phyloP scores from a whole-genome alignment of 2,797 vertebrate species.

The Amblyraja radiata region DNA sequence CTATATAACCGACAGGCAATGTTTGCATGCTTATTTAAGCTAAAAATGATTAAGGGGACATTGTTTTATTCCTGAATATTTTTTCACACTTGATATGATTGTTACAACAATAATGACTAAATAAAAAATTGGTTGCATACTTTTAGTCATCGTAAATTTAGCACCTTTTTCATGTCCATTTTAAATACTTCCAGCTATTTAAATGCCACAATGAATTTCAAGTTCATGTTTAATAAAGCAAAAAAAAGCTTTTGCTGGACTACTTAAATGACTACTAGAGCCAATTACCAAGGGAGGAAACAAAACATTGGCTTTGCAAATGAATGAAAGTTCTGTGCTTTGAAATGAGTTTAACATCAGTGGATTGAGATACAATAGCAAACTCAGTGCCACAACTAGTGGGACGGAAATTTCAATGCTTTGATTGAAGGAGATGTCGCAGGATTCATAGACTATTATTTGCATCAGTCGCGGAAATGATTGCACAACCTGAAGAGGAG shows the following conservation, averaged over 20 bases:
- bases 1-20: no score
- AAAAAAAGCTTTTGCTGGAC: neutral
- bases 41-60: no score
- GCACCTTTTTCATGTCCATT: neutral
- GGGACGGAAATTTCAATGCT: neutral
- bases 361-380: neutral
- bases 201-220: neutral
- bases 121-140: no score
- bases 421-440: neutral
- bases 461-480: neutral
- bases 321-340: neutral
- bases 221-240: neutral
- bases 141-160: neutral
- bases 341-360: neutral
- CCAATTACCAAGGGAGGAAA: neutral
- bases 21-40: no score
- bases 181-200: no score
- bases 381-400: neutral
- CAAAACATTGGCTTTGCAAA: no score
- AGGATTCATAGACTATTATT: neutral
- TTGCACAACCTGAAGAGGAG: neutral
- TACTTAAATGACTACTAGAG: neutral
- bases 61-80: neutral
- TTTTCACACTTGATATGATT: neutral
- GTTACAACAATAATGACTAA: neutral